Evolutionary conservation across 2,888 invertebrate species (phyloP).

Genomic region (Invenusta paracnida): DNA sequence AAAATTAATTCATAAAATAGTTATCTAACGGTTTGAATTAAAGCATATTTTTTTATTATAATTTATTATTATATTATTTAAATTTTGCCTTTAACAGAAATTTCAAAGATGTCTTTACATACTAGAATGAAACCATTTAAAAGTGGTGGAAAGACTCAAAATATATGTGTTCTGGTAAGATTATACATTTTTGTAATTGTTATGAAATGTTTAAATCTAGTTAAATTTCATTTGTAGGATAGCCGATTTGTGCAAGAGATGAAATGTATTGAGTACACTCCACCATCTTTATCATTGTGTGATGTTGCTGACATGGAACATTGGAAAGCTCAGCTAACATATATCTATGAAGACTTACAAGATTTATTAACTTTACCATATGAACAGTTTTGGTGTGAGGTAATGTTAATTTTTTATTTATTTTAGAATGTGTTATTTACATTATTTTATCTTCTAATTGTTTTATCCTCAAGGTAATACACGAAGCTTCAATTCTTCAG

Average conservation of each 20-base stretch:
- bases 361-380: constrained; percentile 70
- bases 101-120: neutral
- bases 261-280: constrained; percentile 20
- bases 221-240: neutral
- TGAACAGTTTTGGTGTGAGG: constrained; percentile 65
- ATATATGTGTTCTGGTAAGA: neutral
- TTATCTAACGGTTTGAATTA: too few relatives aligned
- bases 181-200: neutral
- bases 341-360: constrained; percentile 68
- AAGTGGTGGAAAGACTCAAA: too few relatives aligned
- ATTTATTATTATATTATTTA: too few relatives aligned
- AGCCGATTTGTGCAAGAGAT: constrained; percentile 3
- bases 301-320: constrained; percentile 62
- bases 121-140: neutral
- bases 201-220: neutral
- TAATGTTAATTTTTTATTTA: too few relatives aligned
- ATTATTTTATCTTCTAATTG: too few relatives aligned
- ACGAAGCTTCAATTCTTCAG: neutral
- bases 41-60: too few relatives aligned
- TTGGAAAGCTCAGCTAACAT: constrained; percentile 68
- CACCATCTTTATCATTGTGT: constrained; percentile 53
- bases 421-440: too few relatives aligned
- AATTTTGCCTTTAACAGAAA: too few relatives aligned
- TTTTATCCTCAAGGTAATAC: too few relatives aligned
- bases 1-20: too few relatives aligned